Percentiles rank a stretch among this genome's conserved stretches.
Evolutionary conservation across 1,140 invertebrate species (phyloP).

Genomic region (Papilio dardanus): DNA sequence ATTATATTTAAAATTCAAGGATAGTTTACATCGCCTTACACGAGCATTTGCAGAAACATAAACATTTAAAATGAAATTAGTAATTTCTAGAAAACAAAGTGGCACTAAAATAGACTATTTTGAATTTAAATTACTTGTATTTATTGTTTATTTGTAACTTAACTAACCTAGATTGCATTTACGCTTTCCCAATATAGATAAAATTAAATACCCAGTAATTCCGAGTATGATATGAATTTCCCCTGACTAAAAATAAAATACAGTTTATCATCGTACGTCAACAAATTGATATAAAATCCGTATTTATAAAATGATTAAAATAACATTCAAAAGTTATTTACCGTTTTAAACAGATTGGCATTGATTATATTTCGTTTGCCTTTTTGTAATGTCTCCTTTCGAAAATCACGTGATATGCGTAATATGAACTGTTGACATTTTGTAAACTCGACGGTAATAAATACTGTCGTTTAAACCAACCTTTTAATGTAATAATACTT

Average conservation of each 20-base stretch:
- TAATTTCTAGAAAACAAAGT: not conserved
- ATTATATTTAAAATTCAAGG: conserved; percentile 16
- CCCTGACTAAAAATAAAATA: not conserved
- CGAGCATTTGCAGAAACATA: conserved; percentile 4
- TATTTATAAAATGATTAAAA: conserved; percentile 14
- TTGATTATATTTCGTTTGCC: conserved; percentile 23
- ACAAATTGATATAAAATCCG: not conserved
- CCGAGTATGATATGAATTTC: not conserved
- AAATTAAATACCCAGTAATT: not conserved
- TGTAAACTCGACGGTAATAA: not conserved
- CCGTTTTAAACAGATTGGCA: conserved; percentile 26
- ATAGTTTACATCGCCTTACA: conserved; percentile 6
- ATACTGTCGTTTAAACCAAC: not conserved
- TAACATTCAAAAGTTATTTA: not conserved
- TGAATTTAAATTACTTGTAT: not conserved
- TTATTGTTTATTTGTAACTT: not conserved
- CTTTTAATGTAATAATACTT: not conserved
- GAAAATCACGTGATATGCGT: conserved; percentile 16
- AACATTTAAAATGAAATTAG: not conserved
- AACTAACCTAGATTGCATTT: not conserved
- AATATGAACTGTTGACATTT: conserved; percentile 20
- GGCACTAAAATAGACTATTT: not conserved
- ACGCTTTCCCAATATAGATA: not conserved
- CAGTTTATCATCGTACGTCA: not conserved
- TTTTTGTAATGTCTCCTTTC: conserved; percentile 21